phyloP scores from a whole-genome alignment of 23 tunicate genomes.

The Phallusia fumigata region DNA sequence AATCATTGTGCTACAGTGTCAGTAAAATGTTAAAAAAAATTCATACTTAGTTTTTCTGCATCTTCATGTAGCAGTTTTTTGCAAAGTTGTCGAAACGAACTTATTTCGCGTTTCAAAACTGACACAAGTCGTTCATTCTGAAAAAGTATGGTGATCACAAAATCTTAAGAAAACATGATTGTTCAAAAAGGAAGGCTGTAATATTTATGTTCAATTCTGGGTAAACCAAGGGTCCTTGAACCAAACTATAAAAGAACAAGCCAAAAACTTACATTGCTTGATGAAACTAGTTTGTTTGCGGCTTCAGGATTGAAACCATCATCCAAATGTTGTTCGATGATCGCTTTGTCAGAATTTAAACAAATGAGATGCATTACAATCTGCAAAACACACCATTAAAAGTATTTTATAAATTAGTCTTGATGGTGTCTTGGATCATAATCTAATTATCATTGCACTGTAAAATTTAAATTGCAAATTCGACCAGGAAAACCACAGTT shows the following conservation, averaged over 20 bases:
- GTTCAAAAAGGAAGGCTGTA: too few relatives aligned
- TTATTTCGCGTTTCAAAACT: constrained; percentile 1
- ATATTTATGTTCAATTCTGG: too few relatives aligned
- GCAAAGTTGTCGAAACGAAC: neutral
- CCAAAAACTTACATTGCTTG: neutral
- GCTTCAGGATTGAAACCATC: neutral
- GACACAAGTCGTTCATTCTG: constrained; percentile 5
- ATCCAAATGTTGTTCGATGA: neutral
- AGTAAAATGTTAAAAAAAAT: neutral
- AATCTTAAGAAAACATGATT: neutral
- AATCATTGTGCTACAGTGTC: neutral
- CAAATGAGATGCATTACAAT: constrained; percentile 17
- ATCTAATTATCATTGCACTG: too few relatives aligned
- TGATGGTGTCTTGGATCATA: too few relatives aligned
- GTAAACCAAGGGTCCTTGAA: too few relatives aligned
- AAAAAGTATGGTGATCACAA: neutral
- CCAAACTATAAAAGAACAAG: neutral
- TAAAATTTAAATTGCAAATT: too few relatives aligned
- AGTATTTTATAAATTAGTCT: too few relatives aligned
- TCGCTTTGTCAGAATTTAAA: neutral
- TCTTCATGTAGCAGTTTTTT: constrained; percentile 1
- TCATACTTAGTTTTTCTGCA: neutral
- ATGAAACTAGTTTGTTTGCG: neutral
- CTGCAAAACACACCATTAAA: neutral
- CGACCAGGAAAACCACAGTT: too few relatives aligned